A percentile compares a stretch with the other conserved stretches of the same genome.
Conservation (phyloP, 2,888 invertebrate genomes). For the Drosophila histrio region DNA sequence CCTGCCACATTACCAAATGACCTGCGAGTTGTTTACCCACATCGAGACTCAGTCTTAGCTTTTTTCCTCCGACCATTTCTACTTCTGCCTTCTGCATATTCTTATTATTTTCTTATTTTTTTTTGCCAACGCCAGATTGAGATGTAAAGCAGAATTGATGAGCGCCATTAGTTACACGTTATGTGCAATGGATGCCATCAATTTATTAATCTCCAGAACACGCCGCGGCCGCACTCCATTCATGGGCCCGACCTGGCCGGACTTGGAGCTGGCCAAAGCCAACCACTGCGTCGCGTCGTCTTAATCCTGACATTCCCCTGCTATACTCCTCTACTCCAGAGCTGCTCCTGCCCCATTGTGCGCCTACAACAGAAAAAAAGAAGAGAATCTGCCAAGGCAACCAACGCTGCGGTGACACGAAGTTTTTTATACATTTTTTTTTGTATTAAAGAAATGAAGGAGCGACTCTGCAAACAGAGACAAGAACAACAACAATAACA, state of each 20-base stretch:
- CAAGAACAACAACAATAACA: slow-evolving; percentile 19
- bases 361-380: slow-evolving; percentile 50
- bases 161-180: slow-evolving; percentile 85
- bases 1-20: slow-evolving; percentile 66
- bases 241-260: slow-evolving; percentile 46
- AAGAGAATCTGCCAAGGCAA: slow-evolving; percentile 18
- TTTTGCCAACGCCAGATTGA: slow-evolving; percentile 84
- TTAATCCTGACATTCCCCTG: slow-evolving; percentile 65
- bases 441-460: slow-evolving; percentile 63
- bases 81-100: slow-evolving; percentile 7
- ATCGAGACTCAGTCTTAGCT: slow-evolving; percentile 31
- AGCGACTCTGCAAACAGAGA: slow-evolving; percentile 43
- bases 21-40: slow-evolving; percentile 45
- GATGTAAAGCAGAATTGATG: slow-evolving; percentile 85
- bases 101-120: slow-evolving; percentile 26
- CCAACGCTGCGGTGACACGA: slow-evolving; percentile 72
- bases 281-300: slow-evolving; percentile 57
- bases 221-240: slow-evolving; percentile 73
- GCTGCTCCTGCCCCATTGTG: slow-evolving; percentile 22
- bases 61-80: slow-evolving; percentile 2
- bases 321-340: background rate
- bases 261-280: slow-evolving; percentile 39
- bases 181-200: slow-evolving; percentile 85
- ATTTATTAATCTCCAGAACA: slow-evolving; percentile 85
- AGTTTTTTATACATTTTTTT: slow-evolving; percentile 31